These are phyloP conservation scores for Drosophila macrospina DNA, from an alignment of 2,888 invertebrate genomes.

Conservation along the genomic window DNA sequence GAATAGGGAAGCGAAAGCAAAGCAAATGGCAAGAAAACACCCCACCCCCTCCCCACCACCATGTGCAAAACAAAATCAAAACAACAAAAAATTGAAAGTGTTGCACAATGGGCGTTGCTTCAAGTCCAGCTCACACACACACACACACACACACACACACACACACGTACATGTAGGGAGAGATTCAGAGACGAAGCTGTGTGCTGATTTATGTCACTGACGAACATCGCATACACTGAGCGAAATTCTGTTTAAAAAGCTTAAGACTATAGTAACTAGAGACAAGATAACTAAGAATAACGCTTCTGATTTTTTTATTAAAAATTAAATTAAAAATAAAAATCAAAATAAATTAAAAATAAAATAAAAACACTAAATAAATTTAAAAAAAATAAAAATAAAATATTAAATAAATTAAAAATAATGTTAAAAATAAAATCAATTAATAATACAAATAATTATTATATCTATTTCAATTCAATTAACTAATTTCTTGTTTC, in stretches of 20 bases:
- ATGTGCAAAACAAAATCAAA: conserved; percentile 6
- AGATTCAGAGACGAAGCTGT: conserved; percentile 45
- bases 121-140: conserved; percentile 49
- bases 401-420: too few relatives aligned
- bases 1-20: conserved; percentile 12
- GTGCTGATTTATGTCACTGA: conserved; percentile 76
- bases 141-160: conserved; percentile 27
- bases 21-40: conserved; percentile 7
- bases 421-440: too few relatives aligned
- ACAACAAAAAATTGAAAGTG: conserved; percentile 69
- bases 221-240: conserved; percentile 44
- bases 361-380: too few relatives aligned
- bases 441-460: too few relatives aligned
- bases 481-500: too few relatives aligned
- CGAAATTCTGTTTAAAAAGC: neutral
- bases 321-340: too few relatives aligned
- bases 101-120: conserved; percentile 79
- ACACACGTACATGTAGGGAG: conserved; percentile 12
- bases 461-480: too few relatives aligned
- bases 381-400: too few relatives aligned
- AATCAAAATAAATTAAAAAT: too few relatives aligned
- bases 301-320: too few relatives aligned
- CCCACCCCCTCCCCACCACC: neutral
- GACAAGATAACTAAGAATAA: too few relatives aligned
- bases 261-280: too few relatives aligned